Percentiles rank a stretch among this genome's conserved stretches.
Evolutionary conservation across 2,888 invertebrate genomes (phyloP).

Genomic region (Drosophila suboccidentalis): DNA sequence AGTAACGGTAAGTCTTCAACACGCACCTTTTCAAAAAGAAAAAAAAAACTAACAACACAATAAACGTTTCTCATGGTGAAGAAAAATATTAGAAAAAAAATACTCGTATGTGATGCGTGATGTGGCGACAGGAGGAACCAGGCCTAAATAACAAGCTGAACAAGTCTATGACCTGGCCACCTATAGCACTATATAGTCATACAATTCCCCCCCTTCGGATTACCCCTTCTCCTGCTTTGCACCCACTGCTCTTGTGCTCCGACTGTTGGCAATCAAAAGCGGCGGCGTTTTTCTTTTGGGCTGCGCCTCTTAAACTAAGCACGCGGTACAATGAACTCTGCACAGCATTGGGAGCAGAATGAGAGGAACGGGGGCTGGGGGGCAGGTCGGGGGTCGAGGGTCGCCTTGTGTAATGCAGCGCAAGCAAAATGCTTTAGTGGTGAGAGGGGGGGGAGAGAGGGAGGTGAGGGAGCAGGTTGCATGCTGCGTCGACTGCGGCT

Average conservation of each 20-base stretch:
- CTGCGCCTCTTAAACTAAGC: constrained; percentile 74
- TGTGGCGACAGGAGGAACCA: constrained; percentile 27
- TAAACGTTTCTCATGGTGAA: constrained; percentile 45
- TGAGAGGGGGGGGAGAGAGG: not conserved
- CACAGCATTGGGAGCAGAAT: constrained; percentile 45
- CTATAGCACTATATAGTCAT: constrained; percentile 47
- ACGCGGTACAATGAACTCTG: constrained; percentile 77
- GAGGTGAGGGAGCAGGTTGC: constrained; percentile 49
- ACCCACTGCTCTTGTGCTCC: not conserved
- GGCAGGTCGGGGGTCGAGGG: constrained; percentile 38
- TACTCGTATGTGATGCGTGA: constrained; percentile 29
- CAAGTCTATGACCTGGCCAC: constrained; percentile 60
- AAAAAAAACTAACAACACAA: constrained; percentile 26
- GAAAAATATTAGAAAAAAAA: constrained; percentile 56
- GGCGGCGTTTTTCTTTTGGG: constrained; percentile 74
- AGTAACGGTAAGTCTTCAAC: constrained; percentile 40
- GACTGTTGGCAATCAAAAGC: constrained; percentile 73
- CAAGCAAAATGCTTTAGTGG: constrained; percentile 54
- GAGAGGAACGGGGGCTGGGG: not conserved
- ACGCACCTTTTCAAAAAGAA: constrained; percentile 32
- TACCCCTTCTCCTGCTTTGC: not conserved
- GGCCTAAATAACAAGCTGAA: constrained; percentile 51
- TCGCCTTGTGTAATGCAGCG: constrained; percentile 67
- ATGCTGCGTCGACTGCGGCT: constrained; percentile 58
- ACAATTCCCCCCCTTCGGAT: not conserved